Base-by-base conservation (phyloP, 1,140 invertebrate species). In the Hypothenemus hampei region DNA sequence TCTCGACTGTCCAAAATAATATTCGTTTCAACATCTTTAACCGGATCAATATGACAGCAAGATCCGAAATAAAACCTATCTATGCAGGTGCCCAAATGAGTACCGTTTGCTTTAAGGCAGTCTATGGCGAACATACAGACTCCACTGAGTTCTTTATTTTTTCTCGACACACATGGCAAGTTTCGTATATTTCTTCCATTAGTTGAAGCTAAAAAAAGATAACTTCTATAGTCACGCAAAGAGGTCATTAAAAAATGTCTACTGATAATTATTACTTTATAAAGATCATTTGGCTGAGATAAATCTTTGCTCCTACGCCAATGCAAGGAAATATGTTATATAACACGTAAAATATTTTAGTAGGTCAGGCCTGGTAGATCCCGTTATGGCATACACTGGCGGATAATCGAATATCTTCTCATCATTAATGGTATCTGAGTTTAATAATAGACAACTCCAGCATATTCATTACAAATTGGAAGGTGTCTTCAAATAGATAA, bases 71-170 rank as follows among this genome's bases (percentile, higher is more conserved):
- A 93, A 72, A 93, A 93, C 40, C 89, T 81, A 72, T 95, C 91
- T 67, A 92, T 89, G 69, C 92, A 95, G 3, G 89, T 92, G 41
- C 90, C 91, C 54, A 94, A 73, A 65, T 93, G 91, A 1, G 88
- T 89, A 21, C 92, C 92, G 69, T 93, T 93, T 20, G 86, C 81
- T 76, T 93, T 92, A 23, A 91, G 81, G 67, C 93, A 96, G 57
- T 92, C 87, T 71, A 91, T 92, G 46, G 91, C 91, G 69, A 96
- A 94, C 91, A 96, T 96, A 67, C 92, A 96, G 6, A 90, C 78
- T 6, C 92, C 92, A 45, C 82, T 84, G 59, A 89, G 82, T 15
- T 44, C 53, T 3, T 82, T 85, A 16, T 82, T 85, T 67, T 81
- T 80, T 65, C 86, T 81, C 40, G 86, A 87, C 65, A 91, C 81